Conservation (phyloP, 2,113 vertebrate genomes). For the Deroptyus accipitrinus region DNA sequence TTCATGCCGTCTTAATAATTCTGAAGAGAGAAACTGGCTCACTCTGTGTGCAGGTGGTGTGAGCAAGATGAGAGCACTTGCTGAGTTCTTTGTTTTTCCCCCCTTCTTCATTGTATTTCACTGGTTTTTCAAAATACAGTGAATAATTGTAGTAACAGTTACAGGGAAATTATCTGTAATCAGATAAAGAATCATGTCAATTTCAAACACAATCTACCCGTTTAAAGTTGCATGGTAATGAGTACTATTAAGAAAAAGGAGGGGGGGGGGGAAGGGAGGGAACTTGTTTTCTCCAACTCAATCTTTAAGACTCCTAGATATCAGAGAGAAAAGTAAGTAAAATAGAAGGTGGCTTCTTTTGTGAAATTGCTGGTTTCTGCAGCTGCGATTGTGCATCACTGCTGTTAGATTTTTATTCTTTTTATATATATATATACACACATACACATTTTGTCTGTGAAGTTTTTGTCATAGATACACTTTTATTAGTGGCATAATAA, state of each 20-base stretch:
- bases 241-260: neutral
- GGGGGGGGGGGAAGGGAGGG: fast-evolving
- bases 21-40: neutral
- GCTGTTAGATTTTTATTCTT: neutral
- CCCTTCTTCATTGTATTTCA: neutral
- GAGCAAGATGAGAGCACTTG: neutral
- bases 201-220: neutral
- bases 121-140: neutral
- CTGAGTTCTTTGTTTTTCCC: neutral
- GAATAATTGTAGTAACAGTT: neutral
- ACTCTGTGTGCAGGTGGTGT: neutral
- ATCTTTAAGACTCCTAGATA: neutral
- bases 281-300: neutral
- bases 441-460: neutral
- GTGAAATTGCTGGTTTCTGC: neutral
- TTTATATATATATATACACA: fast-evolving
- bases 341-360: neutral
- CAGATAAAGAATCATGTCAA: neutral
- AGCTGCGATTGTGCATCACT: neutral
- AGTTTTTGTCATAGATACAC: neutral
- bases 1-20: neutral
- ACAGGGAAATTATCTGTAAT: neutral
- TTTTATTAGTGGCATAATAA: neutral
- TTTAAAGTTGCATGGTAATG: neutral
- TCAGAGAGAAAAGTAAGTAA: neutral